These are phyloP conservation scores for Nephotettix cincticeps DNA, from an alignment of 1,140 invertebrate genomes.

Conservation along the genomic window DNA sequence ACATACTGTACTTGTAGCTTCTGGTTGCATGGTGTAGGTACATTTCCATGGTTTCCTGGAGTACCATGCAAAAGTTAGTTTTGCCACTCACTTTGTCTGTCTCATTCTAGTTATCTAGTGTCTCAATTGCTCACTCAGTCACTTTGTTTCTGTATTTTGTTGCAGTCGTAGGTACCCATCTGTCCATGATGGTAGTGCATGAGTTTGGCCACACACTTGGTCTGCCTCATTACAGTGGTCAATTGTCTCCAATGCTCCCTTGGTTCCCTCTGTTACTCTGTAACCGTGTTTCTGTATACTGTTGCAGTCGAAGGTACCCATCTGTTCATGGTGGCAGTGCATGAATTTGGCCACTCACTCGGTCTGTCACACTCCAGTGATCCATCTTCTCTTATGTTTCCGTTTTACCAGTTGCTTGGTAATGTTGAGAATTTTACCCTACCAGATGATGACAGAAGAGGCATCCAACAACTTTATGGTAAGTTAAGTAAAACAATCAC, in stretches of 20 bases:
- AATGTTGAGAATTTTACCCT: slow-evolving; percentile 60
- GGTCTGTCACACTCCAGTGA: slow-evolving; percentile 89
- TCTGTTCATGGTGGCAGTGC: slow-evolving; percentile 87
- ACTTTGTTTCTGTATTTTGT: no score
- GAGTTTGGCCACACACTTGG: slow-evolving; percentile 94
- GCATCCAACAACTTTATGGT: slow-evolving; percentile 86
- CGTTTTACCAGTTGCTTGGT: slow-evolving; percentile 84
- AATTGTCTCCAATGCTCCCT: slow-evolving; percentile 88
- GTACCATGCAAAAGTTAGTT: no score
- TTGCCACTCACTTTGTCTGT: no score
- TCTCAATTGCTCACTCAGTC: no score
- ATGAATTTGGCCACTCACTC: slow-evolving; percentile 93
- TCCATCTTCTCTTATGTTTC: slow-evolving; percentile 88
- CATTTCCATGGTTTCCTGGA: no score
- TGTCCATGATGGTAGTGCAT: slow-evolving; percentile 90
- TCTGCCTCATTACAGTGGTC: slow-evolving; percentile 83
- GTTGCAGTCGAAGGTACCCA: slow-evolving; percentile 69
- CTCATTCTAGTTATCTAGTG: no score
- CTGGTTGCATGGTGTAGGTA: no score
- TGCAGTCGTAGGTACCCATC: slow-evolving; percentile 70
- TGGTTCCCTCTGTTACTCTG: no score
- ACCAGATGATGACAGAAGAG: slow-evolving; percentile 84
- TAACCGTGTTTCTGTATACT: no score
- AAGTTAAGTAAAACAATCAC: no score
- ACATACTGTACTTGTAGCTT: no score